A percentile compares a stretch with the other conserved stretches of the same genome.
Conservation (phyloP, 2,797 vertebrate genomes). For the Bryconaethiops microstoma region DNA sequence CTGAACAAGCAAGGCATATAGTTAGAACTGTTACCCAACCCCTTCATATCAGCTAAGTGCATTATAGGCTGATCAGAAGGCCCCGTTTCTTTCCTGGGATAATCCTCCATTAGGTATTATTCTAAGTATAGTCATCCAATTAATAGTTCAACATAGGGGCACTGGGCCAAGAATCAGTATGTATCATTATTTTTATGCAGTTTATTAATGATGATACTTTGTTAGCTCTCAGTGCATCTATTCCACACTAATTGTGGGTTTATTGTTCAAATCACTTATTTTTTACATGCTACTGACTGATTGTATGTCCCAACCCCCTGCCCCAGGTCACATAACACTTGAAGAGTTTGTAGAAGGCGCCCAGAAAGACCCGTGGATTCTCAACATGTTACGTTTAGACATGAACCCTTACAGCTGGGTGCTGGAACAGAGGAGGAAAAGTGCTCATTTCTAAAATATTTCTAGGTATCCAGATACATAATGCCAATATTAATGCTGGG, state of each 20-base stretch:
- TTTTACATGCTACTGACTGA: too few species aligned
- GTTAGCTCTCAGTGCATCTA: too few species aligned
- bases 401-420: conserved; percentile 76
- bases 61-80: neutral
- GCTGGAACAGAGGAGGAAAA: conserved; percentile 73
- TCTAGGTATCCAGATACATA: neutral
- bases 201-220: too few species aligned
- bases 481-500: neutral
- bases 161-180: neutral
- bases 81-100: neutral
- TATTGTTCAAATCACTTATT: too few species aligned
- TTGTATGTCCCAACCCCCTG: neutral
- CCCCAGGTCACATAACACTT: conserved; percentile 69
- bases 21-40: neutral
- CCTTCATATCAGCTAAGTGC: neutral
- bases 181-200: too few species aligned
- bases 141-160: neutral
- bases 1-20: neutral
- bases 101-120: neutral
- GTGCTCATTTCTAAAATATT: conserved; percentile 64
- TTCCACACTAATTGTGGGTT: too few species aligned
- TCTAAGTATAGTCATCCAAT: conserved; percentile 10
- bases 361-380: conserved; percentile 75
- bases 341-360: conserved; percentile 76
- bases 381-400: conserved; percentile 77